Evolutionary conservation across 2,113 vertebrate species (phyloP).

Genomic region (Anarhynchus alexandrinus): DNA sequence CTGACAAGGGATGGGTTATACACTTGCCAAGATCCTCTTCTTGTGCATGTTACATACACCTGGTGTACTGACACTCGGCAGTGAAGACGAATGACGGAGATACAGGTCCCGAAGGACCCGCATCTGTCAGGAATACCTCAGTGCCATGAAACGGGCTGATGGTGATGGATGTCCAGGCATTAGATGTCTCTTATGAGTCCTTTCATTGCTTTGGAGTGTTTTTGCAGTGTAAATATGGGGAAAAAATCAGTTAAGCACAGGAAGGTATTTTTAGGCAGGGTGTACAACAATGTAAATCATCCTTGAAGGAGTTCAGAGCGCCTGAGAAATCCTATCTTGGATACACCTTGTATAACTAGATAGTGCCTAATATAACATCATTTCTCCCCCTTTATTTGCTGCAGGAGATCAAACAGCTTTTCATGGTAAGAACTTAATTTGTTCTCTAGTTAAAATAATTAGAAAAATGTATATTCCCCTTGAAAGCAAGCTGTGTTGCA

Average conservation of each 20-base stretch:
- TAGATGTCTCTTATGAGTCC: background rate
- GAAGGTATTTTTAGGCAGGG: background rate
- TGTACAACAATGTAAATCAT: background rate
- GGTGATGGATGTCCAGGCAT: background rate
- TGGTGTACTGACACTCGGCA: background rate
- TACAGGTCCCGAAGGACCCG: background rate
- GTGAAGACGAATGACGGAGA: background rate
- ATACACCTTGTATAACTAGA: conserved; percentile 23
- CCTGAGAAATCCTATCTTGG: conserved; percentile 1
- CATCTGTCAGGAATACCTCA: background rate
- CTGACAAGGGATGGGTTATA: background rate
- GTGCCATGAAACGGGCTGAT: background rate
- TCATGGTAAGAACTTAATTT: conserved; percentile 53
- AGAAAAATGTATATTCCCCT: background rate
- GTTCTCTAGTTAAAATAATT: conserved; percentile 27
- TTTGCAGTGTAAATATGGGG: background rate
- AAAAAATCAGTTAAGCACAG: background rate
- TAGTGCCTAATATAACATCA: conserved; percentile 37
- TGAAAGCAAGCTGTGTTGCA: background rate
- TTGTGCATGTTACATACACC: background rate
- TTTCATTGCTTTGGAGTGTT: conserved; percentile 20
- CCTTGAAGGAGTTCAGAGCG: background rate
- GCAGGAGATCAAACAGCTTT: conserved; percentile 51
- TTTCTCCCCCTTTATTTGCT: background rate
- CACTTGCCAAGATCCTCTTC: background rate